Evolutionary conservation across 2,888 invertebrate species (phyloP).

Genomic region (Aleiodes testaceus): DNA sequence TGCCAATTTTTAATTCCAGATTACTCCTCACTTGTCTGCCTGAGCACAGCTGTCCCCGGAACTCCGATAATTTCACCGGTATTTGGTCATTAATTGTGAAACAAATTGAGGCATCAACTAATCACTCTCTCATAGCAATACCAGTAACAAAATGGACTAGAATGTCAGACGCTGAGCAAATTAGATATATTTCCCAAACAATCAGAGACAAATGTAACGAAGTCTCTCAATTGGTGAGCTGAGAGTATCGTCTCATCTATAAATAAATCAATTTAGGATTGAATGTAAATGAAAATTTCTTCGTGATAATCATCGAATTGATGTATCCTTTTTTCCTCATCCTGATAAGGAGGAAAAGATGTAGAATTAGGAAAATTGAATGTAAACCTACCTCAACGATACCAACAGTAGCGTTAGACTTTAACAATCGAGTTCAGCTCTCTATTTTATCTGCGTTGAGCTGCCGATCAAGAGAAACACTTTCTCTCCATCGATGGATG

Average conservation of each 20-base stretch:
- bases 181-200: slow-evolving; percentile 79
- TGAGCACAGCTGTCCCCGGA: slow-evolving; percentile 76
- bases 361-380: too few relatives aligned
- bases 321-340: too few relatives aligned
- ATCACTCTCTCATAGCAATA: slow-evolving; percentile 76
- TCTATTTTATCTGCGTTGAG: too few relatives aligned
- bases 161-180: slow-evolving; percentile 77
- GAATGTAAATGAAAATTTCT: slow-evolving; percentile 26
- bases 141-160: slow-evolving; percentile 75
- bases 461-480: too few relatives aligned
- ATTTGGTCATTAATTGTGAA: slow-evolving; percentile 75
- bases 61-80: slow-evolving; percentile 76
- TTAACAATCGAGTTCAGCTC: too few relatives aligned
- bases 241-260: slow-evolving; percentile 4
- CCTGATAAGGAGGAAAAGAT: too few relatives aligned
- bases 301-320: too few relatives aligned
- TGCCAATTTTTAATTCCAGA: slow-evolving; percentile 71
- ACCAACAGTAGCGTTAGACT: too few relatives aligned
- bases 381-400: too few relatives aligned
- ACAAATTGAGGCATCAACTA: slow-evolving; percentile 75
- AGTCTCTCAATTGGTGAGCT: slow-evolving; percentile 36
- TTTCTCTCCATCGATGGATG: too few relatives aligned
- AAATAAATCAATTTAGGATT: slow-evolving; percentile 3
- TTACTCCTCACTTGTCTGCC: slow-evolving; percentile 76
- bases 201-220: slow-evolving; percentile 75